A percentile compares a stretch with the other conserved stretches of the same genome.
These are phyloP conservation scores for Epizoanthus ramosus DNA, from an alignment of 92 coral and sea anemone genomes.

Conservation along the genomic window DNA sequence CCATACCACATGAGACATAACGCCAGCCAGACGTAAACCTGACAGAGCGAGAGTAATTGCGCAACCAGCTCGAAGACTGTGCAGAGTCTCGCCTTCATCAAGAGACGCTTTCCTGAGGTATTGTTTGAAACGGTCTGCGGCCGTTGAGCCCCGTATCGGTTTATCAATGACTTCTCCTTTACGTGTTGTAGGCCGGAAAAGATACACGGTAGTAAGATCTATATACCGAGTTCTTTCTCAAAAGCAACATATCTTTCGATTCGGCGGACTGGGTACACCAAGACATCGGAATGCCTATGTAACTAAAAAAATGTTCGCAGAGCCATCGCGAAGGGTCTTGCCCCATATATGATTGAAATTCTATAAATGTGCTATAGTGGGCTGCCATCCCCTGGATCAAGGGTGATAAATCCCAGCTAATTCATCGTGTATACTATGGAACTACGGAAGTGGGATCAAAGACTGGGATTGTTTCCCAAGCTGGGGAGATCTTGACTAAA, in stretches of 20 bases:
- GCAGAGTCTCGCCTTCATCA: background rate
- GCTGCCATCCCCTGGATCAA: constrained; percentile 1
- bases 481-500: too few relatives aligned
- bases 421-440: too few relatives aligned
- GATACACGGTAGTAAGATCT: background rate
- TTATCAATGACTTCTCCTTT: background rate
- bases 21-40: background rate
- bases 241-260: too few relatives aligned
- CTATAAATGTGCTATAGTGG: too few relatives aligned
- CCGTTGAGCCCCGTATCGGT: background rate
- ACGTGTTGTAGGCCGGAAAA: background rate
- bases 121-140: background rate
- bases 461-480: too few relatives aligned
- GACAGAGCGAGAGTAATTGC: background rate
- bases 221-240: background rate
- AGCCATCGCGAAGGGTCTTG: too few relatives aligned
- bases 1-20: background rate
- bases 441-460: too few relatives aligned
- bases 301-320: too few relatives aligned
- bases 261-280: too few relatives aligned
- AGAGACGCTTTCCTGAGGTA: background rate
- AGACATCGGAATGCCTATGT: too few relatives aligned
- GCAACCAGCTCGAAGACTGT: background rate
- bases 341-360: too few relatives aligned
- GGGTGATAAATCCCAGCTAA: too few relatives aligned